Base-by-base conservation (phyloP, 2,797 vertebrate genomes). In the Chaetophractus vellerosus region DNA sequence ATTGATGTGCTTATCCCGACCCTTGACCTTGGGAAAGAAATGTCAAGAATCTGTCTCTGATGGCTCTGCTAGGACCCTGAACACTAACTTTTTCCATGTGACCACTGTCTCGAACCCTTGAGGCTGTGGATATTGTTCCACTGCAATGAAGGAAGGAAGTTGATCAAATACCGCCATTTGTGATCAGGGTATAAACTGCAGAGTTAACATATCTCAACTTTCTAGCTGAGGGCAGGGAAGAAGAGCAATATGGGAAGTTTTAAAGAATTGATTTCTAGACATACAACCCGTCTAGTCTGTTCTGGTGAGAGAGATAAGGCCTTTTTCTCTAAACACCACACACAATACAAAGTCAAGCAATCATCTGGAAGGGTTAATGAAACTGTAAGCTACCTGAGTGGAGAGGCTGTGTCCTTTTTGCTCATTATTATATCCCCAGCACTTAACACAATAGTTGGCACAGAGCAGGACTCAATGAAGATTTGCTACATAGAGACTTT, bases 1-100 rank as follows among this genome's bases (percentile, higher is more conserved):
- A 98, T 98, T 99, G 93, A 99, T 99, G 97, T 99, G 99, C 96
- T 99, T 99, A 98, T 99, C 99, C 97, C 99, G 99, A 97, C 99
- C 99, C 80, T 99, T 99, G 85, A 99, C 98, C 99, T 99, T 97
- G 36, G 98, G 24, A 59, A 94, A 89, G 66, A 86, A 87, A 97
- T 38, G 33, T 2, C 28, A 85, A 86, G 50, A 85, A 12, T 90
- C 33, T 90, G 38, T 86, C 86, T 96, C 41, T 7, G 88, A 28
- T 80, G 38, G 91, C 15, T 95, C 28, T 45, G 94, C 64, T 95
- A 79, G 36, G 28, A 90, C n/a, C 9, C 18, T 76, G 33, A 95
- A 92, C 9, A 55, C 83, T 14, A 76, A 69, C 26, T 55, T 45
- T 88, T 91, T 80, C 36, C 11, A 92, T 91, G 33, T 80, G 38